phyloP scores from a whole-genome alignment of 1,140 invertebrate genomes.

The Trichonephila clavata region DNA sequence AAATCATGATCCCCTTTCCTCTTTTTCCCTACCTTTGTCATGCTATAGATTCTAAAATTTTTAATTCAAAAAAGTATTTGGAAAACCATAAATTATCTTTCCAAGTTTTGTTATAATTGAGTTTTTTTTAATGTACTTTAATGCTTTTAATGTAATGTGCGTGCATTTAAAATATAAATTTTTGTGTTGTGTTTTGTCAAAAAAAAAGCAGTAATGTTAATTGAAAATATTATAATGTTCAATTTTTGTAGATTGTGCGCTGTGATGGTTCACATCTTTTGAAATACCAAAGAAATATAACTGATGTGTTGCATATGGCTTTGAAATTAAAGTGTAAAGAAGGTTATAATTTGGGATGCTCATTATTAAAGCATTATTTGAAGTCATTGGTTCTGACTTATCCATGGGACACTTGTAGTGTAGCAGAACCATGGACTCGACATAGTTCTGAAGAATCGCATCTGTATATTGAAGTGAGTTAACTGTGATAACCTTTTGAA shows the following conservation, averaged over 20 bases:
- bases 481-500: not conserved
- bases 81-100: too few relatives aligned
- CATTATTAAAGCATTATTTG: slow-evolving; percentile 83
- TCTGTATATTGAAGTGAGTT: slow-evolving; percentile 56
- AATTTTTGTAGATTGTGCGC: slow-evolving; percentile 82
- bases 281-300: slow-evolving; percentile 84
- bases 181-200: too few relatives aligned
- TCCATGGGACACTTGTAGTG: slow-evolving; percentile 86
- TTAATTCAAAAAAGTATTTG: too few relatives aligned
- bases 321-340: slow-evolving; percentile 85
- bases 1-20: too few relatives aligned
- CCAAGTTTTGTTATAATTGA: too few relatives aligned
- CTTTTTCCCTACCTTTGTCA: too few relatives aligned
- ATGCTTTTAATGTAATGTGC: too few relatives aligned
- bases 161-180: too few relatives aligned
- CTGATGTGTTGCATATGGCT: slow-evolving; percentile 85
- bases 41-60: too few relatives aligned
- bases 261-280: slow-evolving; percentile 85
- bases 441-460: slow-evolving; percentile 51
- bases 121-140: too few relatives aligned
- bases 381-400: slow-evolving; percentile 84
- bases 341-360: slow-evolving; percentile 84
- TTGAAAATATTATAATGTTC: slow-evolving; percentile 62
- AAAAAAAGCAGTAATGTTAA: not conserved
- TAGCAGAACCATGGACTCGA: slow-evolving; percentile 80